Conservation (phyloP, 1,140 invertebrate genomes). For the Caligus rogercresseyi region DNA sequence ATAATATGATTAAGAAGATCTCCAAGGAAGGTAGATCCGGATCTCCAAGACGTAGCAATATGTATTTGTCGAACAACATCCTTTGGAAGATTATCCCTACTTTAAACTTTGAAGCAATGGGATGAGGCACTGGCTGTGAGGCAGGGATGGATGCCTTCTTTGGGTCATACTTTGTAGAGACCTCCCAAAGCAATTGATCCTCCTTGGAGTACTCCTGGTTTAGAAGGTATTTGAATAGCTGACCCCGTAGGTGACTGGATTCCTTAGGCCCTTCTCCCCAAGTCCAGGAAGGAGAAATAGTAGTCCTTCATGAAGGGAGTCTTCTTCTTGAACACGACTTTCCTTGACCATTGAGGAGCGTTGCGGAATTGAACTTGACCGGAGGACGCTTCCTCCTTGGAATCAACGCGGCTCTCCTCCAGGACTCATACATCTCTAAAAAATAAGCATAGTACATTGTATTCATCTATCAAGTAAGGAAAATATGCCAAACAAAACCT, state of each 20-base stretch:
- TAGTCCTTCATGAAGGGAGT: background rate
- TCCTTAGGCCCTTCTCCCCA: background rate
- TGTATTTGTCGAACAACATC: background rate
- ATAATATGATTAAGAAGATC: constrained; percentile 2
- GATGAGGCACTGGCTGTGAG: background rate
- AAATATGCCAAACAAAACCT: too few relatives aligned
- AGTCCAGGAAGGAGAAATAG: background rate
- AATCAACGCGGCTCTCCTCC: too few relatives aligned
- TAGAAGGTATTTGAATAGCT: background rate
- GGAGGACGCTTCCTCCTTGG: too few relatives aligned
- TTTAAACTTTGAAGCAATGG: background rate
- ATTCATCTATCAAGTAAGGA: too few relatives aligned
- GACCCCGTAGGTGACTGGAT: background rate
- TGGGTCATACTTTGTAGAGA: background rate
- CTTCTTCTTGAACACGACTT: background rate
- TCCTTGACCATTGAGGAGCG: background rate
- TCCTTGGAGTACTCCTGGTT: background rate
- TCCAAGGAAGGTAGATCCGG: constrained; percentile 23
- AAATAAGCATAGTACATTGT: too few relatives aligned
- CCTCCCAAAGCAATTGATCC: background rate
- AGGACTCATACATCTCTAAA: too few relatives aligned
- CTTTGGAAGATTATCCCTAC: background rate
- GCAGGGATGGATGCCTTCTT: background rate
- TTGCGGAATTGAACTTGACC: background rate
- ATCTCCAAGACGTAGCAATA: constrained; percentile 35